Evolutionary conservation across 2,888 invertebrate species (phyloP).

Genomic region (Epinotia brunnichana): DNA sequence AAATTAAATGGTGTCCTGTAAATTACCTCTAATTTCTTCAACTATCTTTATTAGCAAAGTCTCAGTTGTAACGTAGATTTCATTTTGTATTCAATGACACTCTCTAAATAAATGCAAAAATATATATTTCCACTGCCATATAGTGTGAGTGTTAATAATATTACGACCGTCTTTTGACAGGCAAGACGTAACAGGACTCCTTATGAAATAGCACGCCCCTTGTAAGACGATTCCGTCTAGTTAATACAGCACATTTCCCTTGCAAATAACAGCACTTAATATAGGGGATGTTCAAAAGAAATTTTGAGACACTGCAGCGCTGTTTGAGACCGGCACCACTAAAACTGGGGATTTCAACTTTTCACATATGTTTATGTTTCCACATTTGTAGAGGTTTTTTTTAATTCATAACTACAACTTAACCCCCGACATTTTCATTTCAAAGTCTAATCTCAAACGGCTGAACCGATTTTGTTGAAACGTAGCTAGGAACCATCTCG

Average conservation of each 20-base stretch:
- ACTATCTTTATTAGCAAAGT: too few species aligned
- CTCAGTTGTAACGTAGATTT: too few species aligned
- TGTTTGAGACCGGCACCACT: not conserved
- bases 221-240: slow-evolving; percentile 32
- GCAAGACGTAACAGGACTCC: slow-evolving; percentile 15
- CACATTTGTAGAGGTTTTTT: too few species aligned
- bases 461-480: too few species aligned
- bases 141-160: not conserved
- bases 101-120: not conserved
- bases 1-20: too few species aligned
- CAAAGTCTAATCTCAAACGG: too few species aligned
- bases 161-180: slow-evolving; percentile 17
- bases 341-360: not conserved
- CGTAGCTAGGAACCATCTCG: too few species aligned
- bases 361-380: not conserved
- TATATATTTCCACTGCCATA: not conserved
- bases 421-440: too few species aligned
- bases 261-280: slow-evolving; percentile 9
- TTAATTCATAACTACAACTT: too few species aligned
- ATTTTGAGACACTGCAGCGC: slow-evolving; percentile 22
- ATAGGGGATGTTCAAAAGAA: slow-evolving; percentile 31
- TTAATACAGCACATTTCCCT: slow-evolving; percentile 15
- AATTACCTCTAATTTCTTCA: too few species aligned
- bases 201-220: slow-evolving; percentile 20
- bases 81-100: too few species aligned